Evolutionary conservation across 2,797 vertebrate genomes (phyloP).

Genomic region (Cheirogaleus major): DNA sequence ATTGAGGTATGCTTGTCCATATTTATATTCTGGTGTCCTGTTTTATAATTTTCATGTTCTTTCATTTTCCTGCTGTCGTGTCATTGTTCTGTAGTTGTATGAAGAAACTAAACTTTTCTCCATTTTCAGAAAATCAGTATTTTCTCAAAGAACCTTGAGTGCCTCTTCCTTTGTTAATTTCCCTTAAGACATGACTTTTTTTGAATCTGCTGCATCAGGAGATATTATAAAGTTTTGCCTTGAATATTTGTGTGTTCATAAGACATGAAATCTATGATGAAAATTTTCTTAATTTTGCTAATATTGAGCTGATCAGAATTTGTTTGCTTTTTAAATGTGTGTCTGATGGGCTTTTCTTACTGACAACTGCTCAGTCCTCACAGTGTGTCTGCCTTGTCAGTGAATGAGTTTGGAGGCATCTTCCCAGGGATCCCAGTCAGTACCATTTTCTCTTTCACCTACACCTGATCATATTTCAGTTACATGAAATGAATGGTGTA

Average conservation of each 20-base stretch:
- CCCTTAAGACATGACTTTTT: neutral
- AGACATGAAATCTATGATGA: neutral
- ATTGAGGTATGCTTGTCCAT: neutral
- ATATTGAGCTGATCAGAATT: slow-evolving; percentile 9
- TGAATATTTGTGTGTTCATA: neutral
- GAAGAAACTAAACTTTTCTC: neutral
- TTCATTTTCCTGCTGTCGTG: neutral
- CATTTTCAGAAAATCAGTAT: slow-evolving; percentile 42
- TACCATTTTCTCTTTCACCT: neutral
- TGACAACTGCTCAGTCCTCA: neutral
- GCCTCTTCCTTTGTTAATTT: slow-evolving; percentile 17
- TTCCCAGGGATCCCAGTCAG: neutral
- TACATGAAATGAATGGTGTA: neutral
- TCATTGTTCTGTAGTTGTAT: neutral
- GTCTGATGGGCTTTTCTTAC: neutral
- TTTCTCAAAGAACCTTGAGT: slow-evolving; percentile 3
- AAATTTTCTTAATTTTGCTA: slow-evolving; percentile 25
- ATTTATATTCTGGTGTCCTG: neutral
- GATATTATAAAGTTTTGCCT: neutral
- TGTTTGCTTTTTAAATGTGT: neutral
- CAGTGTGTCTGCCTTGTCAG: neutral
- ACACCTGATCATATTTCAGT: neutral
- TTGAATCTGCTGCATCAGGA: neutral
- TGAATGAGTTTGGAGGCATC: neutral
- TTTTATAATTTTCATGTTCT: neutral